A percentile compares a stretch with the other conserved stretches of the same genome.
These are phyloP conservation scores for Uloborus diversus DNA, from an alignment of 1,140 invertebrate genomes.

Conservation along the genomic window DNA sequence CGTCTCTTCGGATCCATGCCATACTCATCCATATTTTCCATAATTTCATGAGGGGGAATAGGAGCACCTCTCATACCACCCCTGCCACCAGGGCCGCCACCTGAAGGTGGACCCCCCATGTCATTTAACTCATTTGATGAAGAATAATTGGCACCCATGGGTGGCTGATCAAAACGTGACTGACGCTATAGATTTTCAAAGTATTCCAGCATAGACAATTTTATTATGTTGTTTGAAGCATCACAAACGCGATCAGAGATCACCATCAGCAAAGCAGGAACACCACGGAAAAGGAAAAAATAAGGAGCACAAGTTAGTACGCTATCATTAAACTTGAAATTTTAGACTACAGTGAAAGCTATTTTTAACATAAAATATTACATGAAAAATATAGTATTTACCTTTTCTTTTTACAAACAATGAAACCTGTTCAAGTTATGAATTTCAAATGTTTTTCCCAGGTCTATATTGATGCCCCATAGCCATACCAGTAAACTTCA, in stretches of 20 bases:
- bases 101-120: conserved; percentile 18
- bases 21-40: conserved; percentile 52
- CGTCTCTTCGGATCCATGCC: conserved; percentile 35
- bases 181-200: conserved; percentile 24
- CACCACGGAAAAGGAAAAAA: conserved; percentile 26
- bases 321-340: not conserved
- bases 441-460: too few relatives aligned
- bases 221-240: conserved; percentile 7
- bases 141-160: conserved; percentile 27
- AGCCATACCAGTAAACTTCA: too few relatives aligned
- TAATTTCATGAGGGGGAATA: conserved; percentile 38
- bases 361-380: not conserved
- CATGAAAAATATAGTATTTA: not conserved
- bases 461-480: too few relatives aligned
- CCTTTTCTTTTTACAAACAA: not conserved
- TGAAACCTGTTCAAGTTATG: too few relatives aligned
- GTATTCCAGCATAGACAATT: too few relatives aligned
- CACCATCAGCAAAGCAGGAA: conserved; percentile 35
- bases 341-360: not conserved
- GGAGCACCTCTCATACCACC: conserved; percentile 17
- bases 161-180: conserved; percentile 49
- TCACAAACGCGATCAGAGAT: conserved; percentile 14
- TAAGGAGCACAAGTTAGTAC: conserved; percentile 51
- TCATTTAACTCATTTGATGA: conserved; percentile 23
- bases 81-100: conserved; percentile 1